These are phyloP conservation scores for Lanistes nyassanus DNA, from an alignment of 1,140 invertebrate species.

Conservation along the genomic window DNA sequence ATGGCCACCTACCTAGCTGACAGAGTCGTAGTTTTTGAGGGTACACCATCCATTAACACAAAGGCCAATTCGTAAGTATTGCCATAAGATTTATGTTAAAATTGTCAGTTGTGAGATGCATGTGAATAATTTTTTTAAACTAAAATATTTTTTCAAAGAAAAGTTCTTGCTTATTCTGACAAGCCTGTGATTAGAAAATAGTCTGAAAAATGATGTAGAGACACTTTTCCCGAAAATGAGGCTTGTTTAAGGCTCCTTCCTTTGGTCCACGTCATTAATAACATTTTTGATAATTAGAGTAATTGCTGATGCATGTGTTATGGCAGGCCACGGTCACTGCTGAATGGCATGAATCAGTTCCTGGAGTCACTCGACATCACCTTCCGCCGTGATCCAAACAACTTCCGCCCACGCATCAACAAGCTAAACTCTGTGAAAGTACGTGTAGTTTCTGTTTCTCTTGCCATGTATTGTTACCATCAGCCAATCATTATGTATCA, in stretches of 20 bases:
- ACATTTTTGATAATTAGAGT: too few relatives aligned
- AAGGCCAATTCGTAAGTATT: conserved; percentile 79
- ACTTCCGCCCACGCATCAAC: conserved; percentile 98
- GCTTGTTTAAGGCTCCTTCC: background rate
- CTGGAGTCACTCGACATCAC: conserved; percentile 97
- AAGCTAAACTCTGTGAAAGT: conserved; percentile 96
- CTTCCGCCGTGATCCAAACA: conserved; percentile 98
- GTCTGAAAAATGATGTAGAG: conserved; percentile 15
- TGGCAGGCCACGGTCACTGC: conserved; percentile 84
- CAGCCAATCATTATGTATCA: conserved; percentile 64
- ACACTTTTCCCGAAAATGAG: conserved; percentile 35
- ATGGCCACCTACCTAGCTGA: conserved; percentile 99
- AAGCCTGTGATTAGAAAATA: conserved; percentile 28
- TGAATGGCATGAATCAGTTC: conserved; percentile 99
- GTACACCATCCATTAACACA: conserved; percentile 87
- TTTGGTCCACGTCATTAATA: too few relatives aligned
- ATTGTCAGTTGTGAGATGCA: too few relatives aligned
- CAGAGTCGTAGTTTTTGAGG: conserved; percentile 98
- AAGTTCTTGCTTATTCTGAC: background rate
- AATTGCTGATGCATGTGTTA: background rate
- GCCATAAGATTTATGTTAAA: background rate
- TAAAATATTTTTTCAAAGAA: too few relatives aligned
- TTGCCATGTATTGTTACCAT: conserved; percentile 44
- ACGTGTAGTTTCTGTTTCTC: conserved; percentile 30
- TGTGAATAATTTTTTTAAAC: too few relatives aligned